Base-by-base conservation (phyloP, 2,797 vertebrate genomes). In the Myotis pilosus region DNA sequence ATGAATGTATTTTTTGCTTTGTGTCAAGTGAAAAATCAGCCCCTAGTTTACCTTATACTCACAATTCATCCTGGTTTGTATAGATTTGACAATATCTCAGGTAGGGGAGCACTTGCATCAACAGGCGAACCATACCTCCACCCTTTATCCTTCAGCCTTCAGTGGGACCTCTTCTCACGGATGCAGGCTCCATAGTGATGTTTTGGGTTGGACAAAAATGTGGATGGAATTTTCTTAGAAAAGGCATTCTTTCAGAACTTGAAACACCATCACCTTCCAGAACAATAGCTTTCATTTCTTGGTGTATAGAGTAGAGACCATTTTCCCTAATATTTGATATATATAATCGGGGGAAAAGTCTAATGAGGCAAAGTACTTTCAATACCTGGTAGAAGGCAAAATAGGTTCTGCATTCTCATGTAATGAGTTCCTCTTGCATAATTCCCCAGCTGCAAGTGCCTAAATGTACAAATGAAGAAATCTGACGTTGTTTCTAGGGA, bases 1-100 rank as follows among this genome's bases (percentile, higher is more conserved):
- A 99, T 83, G 99, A 99, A 62, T 98, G 99, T 6, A 98, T 30
- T 99, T 94, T 99, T 99, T 93, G 98, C 99, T 95, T 99, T 99
- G 99, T 99, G 98, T 97, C 99, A 99, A 98, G 98, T 99, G 95
- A 99, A 99, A 96, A 99, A 98, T 97, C 99, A 99, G 97, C 99
- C 99, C 2, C 98, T 99, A 95, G 97, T 97, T 93, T 99, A 99
- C 97, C 96, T 99, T 92, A 99, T 99, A 98, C 98, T 99, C 44
- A 99, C 99, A 98, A 98, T 98, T 93, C 99, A 99, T 95, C 99
- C 99, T 8, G 97, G 98, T 51, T 98, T 99, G 89, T 99, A 99
- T 97, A 98, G 98, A 62, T 69, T 99, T 0, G 99, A 99, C 69
- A 98, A 98, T 88, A 98, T 99, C 90, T 98, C 98, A 0, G 99